Conservation (phyloP, 2,888 invertebrate genomes). For the Leptinotarsa juncta region DNA sequence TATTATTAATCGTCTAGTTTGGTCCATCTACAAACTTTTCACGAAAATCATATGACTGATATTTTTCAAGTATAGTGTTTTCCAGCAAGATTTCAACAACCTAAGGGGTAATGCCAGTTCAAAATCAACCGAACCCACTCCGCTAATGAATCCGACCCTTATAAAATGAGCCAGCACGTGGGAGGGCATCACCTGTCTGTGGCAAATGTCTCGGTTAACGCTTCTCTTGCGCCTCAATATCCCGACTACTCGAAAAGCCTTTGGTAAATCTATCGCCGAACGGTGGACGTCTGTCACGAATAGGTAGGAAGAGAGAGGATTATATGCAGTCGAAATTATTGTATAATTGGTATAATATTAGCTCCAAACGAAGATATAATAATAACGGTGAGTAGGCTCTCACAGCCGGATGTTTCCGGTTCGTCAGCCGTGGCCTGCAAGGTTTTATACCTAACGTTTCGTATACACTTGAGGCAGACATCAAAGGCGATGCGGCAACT, state of each 20-base stretch:
- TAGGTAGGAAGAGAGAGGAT: conserved; percentile 38
- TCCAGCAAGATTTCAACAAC: no score
- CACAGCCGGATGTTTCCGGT: no score
- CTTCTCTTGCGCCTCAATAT: conserved; percentile 52
- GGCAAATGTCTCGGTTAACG: conserved; percentile 65
- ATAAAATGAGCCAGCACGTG: conserved; percentile 33
- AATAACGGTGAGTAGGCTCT: no score
- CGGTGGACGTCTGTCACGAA: conserved; percentile 43
- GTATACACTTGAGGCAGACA: no score
- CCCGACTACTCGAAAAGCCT: conserved; percentile 52
- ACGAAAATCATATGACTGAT: no score
- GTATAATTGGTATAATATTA: background rate
- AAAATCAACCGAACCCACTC: conserved; percentile 34
- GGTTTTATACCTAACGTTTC: no score
- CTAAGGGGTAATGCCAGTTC: background rate
- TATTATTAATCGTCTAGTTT: no score
- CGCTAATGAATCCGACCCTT: conserved; percentile 26
- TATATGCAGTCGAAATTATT: conserved; percentile 11
- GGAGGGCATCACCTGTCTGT: conserved; percentile 64
- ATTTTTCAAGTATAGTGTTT: no score
- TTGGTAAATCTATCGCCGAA: conserved; percentile 59
- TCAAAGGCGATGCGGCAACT: no score
- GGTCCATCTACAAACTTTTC: no score
- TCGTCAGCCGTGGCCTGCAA: no score
- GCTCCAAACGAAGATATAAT: background rate